Evolutionary conservation across 1,140 invertebrate genomes (phyloP).

Genomic region (Sinella curviseta): DNA sequence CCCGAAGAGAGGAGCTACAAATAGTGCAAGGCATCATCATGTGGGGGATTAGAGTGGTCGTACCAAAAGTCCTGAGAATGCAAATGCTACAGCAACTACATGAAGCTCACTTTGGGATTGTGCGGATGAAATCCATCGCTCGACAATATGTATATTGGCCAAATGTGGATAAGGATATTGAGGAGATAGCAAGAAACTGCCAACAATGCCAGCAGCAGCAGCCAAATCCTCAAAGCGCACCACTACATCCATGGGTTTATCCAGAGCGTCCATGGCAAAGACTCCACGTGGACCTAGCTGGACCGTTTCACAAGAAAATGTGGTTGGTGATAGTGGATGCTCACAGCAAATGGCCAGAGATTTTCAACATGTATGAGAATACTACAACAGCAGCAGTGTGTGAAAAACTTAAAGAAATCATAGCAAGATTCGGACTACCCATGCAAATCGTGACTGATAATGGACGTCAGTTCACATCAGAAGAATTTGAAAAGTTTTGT

Average conservation of each 20-base stretch:
- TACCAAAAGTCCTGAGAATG: slow-evolving; percentile 52
- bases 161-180: slow-evolving; percentile 39
- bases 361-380: slow-evolving; percentile 26
- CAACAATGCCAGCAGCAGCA: slow-evolving; percentile 31
- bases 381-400: slow-evolving; percentile 46
- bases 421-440: slow-evolving; percentile 50
- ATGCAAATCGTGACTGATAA: slow-evolving; percentile 51
- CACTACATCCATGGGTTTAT: slow-evolving; percentile 32
- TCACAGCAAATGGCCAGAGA: slow-evolving; percentile 39
- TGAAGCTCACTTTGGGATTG: slow-evolving; percentile 51
- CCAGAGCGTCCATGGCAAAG: slow-evolving; percentile 32
- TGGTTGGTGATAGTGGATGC: slow-evolving; percentile 34
- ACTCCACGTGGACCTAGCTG: slow-evolving; percentile 33
- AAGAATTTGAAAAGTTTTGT: slow-evolving; percentile 49
- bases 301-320: slow-evolving; percentile 28
- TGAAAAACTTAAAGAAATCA: slow-evolving; percentile 41
- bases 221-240: slow-evolving; percentile 30
- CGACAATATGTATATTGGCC: slow-evolving; percentile 42
- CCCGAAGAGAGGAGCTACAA: slow-evolving; percentile 44
- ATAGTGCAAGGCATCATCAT: slow-evolving; percentile 34
- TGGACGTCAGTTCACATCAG: slow-evolving; percentile 49
- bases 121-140: slow-evolving; percentile 43
- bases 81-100: slow-evolving; percentile 54
- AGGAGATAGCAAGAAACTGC: slow-evolving; percentile 26
- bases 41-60: slow-evolving; percentile 53